Conservation (phyloP, 2,888 invertebrate genomes). For the Himalopsyche japonica region DNA sequence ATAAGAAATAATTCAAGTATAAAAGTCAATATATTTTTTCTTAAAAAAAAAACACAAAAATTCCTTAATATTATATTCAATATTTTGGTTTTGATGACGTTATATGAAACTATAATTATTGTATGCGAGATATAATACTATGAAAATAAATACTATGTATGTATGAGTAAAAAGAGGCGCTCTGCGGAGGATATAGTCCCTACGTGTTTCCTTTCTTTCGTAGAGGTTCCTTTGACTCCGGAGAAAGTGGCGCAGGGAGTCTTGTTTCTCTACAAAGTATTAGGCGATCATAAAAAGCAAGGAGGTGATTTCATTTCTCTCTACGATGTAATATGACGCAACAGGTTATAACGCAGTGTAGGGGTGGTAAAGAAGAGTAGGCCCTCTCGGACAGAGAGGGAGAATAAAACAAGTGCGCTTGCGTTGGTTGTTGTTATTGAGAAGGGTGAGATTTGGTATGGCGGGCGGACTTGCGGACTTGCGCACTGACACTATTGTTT, state of each 20-base stretch:
- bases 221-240: constrained; percentile 11
- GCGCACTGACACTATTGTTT: background rate
- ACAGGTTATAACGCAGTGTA: background rate
- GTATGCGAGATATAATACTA: background rate
- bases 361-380: constrained; percentile 5
- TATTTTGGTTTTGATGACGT: too few species aligned
- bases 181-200: background rate
- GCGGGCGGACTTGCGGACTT: constrained; percentile 15
- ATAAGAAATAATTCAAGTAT: too few species aligned
- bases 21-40: too few species aligned
- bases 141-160: background rate
- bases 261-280: constrained; percentile 39
- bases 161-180: background rate
- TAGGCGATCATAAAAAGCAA: constrained; percentile 18
- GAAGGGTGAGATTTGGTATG: constrained; percentile 8
- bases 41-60: too few species aligned
- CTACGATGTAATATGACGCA: background rate
- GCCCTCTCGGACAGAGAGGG: background rate
- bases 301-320: constrained; percentile 4
- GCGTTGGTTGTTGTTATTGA: background rate
- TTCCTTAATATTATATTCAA: too few species aligned
- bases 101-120: background rate
- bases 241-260: constrained; percentile 41
- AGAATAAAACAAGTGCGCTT: background rate
- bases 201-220: background rate